phyloP scores from a whole-genome alignment of 2,113 vertebrate species.

The Passer montanus region DNA sequence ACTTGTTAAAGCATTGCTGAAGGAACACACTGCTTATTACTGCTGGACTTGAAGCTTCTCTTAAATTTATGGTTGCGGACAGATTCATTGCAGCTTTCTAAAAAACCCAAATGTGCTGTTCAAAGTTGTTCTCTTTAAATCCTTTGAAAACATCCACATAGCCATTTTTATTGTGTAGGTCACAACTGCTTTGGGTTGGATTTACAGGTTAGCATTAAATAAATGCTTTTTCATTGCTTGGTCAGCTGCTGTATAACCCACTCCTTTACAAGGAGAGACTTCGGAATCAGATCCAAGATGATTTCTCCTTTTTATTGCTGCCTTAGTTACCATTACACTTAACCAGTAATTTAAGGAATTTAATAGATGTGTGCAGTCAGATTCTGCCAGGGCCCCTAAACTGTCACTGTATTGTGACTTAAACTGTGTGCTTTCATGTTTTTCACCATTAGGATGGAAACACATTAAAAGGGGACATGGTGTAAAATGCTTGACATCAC shows the following conservation, averaged over 20 bases:
- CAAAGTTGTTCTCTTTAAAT: background rate
- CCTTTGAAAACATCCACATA: background rate
- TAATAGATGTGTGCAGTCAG: background rate
- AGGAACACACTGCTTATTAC: background rate
- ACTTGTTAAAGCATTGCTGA: background rate
- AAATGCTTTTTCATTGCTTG: background rate
- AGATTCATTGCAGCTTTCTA: background rate
- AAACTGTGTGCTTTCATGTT: background rate
- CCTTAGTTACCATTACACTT: background rate
- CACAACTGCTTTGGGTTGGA: background rate
- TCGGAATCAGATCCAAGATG: background rate
- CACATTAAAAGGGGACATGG: fast-evolving
- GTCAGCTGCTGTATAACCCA: background rate
- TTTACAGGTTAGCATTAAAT: background rate
- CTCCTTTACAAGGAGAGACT: background rate
- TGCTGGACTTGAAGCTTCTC: background rate
- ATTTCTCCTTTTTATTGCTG: background rate
- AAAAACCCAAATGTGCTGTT: background rate
- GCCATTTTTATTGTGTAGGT: background rate
- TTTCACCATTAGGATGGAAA: background rate
- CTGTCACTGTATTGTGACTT: background rate
- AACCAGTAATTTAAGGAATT: background rate
- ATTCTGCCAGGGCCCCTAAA: background rate
- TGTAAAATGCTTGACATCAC: background rate
- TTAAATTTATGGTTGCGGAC: background rate